A percentile compares a stretch with the other conserved stretches of the same genome.
Conservation (phyloP, 2,113 vertebrate genomes). For the Platycercus adscitus region DNA sequence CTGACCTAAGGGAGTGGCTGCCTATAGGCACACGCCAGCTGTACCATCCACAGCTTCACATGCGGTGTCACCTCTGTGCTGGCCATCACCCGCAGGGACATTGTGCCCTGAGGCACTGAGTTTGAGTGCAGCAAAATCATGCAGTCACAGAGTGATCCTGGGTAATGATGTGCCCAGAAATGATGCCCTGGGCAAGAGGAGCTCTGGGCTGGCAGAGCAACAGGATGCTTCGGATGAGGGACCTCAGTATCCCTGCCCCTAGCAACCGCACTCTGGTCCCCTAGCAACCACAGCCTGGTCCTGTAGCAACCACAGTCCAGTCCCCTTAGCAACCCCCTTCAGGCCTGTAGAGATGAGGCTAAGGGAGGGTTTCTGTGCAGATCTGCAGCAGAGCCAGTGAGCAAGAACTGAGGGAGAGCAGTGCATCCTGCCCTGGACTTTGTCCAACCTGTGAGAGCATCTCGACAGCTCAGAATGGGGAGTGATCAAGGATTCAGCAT, state of each 20-base stretch:
- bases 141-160: background rate
- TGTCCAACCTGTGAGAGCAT: background rate
- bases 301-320: background rate
- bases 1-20: background rate
- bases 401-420: background rate
- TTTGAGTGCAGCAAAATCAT: background rate
- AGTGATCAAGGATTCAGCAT: accelerated
- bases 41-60: background rate
- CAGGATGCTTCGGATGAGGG: background rate
- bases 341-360: background rate
- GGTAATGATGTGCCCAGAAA: background rate
- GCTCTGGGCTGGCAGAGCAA: background rate
- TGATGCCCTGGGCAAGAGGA: background rate
- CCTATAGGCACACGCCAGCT: background rate
- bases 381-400: background rate
- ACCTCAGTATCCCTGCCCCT: background rate
- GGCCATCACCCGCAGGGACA: background rate
- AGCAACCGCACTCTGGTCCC: background rate
- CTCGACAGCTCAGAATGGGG: accelerated
- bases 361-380: background rate
- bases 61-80: background rate
- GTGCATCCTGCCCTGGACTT: accelerated
- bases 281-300: background rate
- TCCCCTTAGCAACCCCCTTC: constrained; percentile 29
- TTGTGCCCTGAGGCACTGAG: background rate